phyloP scores from a whole-genome alignment of 2,113 vertebrate genomes.

The Dasyornis broadbenti region DNA sequence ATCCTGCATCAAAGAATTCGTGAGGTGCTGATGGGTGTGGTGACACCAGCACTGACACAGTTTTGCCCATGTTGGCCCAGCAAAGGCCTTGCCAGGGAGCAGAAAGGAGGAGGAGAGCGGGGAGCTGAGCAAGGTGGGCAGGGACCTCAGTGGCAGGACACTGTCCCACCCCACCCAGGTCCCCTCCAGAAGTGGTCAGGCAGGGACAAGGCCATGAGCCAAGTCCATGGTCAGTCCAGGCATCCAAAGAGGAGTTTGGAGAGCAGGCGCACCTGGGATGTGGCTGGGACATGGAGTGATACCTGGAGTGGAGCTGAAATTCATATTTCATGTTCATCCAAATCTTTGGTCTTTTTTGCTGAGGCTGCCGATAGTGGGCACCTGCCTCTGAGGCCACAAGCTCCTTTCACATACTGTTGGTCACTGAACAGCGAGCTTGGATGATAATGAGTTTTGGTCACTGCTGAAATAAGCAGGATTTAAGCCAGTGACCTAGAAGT shows the following conservation, averaged over 20 bases:
- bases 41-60: accelerated
- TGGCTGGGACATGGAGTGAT: neutral
- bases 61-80: accelerated
- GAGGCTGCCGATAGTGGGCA: neutral
- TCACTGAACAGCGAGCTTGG: slow-evolving; percentile 38
- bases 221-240: neutral
- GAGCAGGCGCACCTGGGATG: neutral
- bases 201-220: neutral
- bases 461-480: slow-evolving; percentile 64
- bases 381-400: slow-evolving; percentile 47
- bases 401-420: slow-evolving; percentile 59
- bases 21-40: accelerated
- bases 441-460: slow-evolving; percentile 63
- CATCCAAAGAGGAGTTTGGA: neutral
- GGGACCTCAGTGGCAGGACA: accelerated
- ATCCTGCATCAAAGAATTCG: neutral
- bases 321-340: neutral
- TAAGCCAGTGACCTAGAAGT: slow-evolving; percentile 63
- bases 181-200: neutral
- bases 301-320: neutral
- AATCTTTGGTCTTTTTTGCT: neutral
- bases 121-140: neutral
- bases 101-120: accelerated
- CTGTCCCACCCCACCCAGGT: neutral
- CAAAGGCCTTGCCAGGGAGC: neutral